Percentiles rank a stretch among this genome's conserved stretches.
phyloP scores from a whole-genome alignment of 2,888 invertebrate species.

The Hofmannophila pseudospretella region DNA sequence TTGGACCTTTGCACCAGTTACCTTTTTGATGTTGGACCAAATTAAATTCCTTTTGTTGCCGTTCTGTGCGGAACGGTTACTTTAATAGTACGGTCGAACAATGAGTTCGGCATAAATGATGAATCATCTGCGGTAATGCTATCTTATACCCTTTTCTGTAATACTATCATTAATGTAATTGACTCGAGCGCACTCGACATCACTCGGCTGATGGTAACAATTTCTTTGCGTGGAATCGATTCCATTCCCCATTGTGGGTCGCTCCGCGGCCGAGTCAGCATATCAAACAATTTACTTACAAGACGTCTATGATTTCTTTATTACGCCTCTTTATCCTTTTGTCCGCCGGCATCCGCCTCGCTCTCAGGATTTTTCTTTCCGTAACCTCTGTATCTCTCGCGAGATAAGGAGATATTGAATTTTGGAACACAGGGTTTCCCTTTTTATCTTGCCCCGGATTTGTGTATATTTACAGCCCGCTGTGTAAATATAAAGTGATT shows the following conservation, averaged over 20 bases:
- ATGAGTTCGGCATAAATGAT: conserved; percentile 23
- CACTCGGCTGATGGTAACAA: conserved; percentile 26
- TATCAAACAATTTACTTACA: conserved; percentile 64
- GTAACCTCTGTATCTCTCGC: conserved; percentile 39
- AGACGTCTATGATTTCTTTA: conserved; percentile 63
- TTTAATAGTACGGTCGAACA: conserved; percentile 16
- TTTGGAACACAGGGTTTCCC: conserved; percentile 59
- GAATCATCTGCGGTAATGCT: conserved; percentile 32
- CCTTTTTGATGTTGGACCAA: conserved; percentile 30
- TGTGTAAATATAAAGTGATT: conserved; percentile 42
- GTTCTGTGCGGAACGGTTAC: conserved; percentile 15
- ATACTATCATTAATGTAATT: conserved; percentile 54
- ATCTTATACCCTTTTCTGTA: conserved; percentile 37
- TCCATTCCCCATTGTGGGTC: conserved; percentile 26
- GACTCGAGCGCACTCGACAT: conserved; percentile 25
- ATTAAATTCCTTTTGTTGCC: conserved; percentile 27
- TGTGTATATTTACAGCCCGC: conserved; percentile 41
- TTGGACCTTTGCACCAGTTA: conserved; percentile 32
- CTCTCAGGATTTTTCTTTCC: too few species aligned
- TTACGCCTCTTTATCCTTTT: too few species aligned
- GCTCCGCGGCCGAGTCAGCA: conserved; percentile 32
- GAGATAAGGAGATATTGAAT: conserved; percentile 64
- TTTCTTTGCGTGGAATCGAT: conserved; percentile 36
- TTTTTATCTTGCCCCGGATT: conserved; percentile 49
- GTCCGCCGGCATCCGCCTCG: too few species aligned